Base-by-base conservation (phyloP, 2,113 vertebrate species). In the Puffinus mauretanicus region DNA sequence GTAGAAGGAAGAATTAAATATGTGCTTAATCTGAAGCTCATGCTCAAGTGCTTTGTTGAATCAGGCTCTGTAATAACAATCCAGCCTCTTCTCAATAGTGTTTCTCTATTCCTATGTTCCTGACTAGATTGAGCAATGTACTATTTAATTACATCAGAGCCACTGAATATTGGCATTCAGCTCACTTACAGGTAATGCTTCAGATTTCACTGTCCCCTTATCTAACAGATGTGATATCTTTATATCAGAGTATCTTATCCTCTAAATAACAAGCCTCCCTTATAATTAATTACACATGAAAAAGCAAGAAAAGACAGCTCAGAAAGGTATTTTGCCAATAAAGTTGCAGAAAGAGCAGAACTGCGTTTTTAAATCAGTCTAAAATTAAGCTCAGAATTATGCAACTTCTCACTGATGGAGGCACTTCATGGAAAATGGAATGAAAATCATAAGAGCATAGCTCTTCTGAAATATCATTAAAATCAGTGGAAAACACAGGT, bases 11-110 rank as follows among this genome's bases (percentile, higher is more conserved):
- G 42, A 78, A 83, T 62, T 86, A 86, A 86, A 86, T 67, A 22
- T 55, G 38, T 90, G 54, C 54, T 92, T 95, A 90, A 86, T 77
- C n/a, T 84, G 80, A 92, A 93, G 36, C 51, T 90, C 55, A 58
- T 75, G 51, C 42, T 93, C 46, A 96, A 94, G 78, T 58, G 51
- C 42, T 82, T 90, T 88, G 79, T 92, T 94, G 79, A 92, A 93
- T 87, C 55, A 64, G 67, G 20, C 67, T 95, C 71, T 71, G 36
- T 76, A 94, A 89, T 91, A 91, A 81, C 69, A 94, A 72, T 72
- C 61, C 52, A 91, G 47, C 46, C 62, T 87, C 81, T 93, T 89
- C 57, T 91, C 91, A 85, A 44, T 16, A 89, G 22, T 44, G 17
- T 92, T 89, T 86, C 80, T 87, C 52, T 76, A 8, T 82, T 96